Percentiles rank a stretch among this genome's conserved stretches.
Evolutionary conservation across 1,140 invertebrate genomes (phyloP).

Genomic region (Cherax destructor): DNA sequence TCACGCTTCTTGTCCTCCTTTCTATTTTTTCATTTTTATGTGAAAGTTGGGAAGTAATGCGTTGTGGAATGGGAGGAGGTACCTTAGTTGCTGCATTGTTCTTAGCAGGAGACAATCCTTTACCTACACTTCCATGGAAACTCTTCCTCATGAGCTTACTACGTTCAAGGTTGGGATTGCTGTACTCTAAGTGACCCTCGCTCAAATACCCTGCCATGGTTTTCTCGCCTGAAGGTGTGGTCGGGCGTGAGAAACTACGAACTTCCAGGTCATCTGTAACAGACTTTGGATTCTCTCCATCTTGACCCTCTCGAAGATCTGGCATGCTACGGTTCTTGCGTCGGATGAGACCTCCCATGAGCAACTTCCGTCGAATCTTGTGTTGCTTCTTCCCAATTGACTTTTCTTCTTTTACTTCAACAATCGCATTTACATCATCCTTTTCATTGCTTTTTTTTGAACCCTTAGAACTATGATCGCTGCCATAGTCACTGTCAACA

Average conservation of each 20-base stretch:
- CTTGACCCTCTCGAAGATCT: slow-evolving; percentile 84
- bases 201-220: slow-evolving; percentile 86
- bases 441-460: slow-evolving; percentile 79
- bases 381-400: slow-evolving; percentile 89
- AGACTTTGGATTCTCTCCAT: slow-evolving; percentile 78
- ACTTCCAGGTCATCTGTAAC: slow-evolving; percentile 70
- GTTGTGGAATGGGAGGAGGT: slow-evolving; percentile 88
- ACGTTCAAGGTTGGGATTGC: slow-evolving; percentile 89
- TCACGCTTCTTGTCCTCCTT: slow-evolving; percentile 67
- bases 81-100: slow-evolving; percentile 79
- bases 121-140: slow-evolving; percentile 88
- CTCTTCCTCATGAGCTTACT: slow-evolving; percentile 92
- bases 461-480: slow-evolving; percentile 68
- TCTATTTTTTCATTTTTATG: slow-evolving; percentile 60
- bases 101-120: slow-evolving; percentile 83
- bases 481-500: slow-evolving; percentile 70
- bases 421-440: slow-evolving; percentile 74
- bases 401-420: slow-evolving; percentile 69
- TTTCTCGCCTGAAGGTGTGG: slow-evolving; percentile 77
- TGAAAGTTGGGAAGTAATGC: slow-evolving; percentile 88
- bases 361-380: slow-evolving; percentile 88
- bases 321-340: slow-evolving; percentile 94
- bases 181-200: slow-evolving; percentile 88
- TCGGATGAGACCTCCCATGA: slow-evolving; percentile 92
- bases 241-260: slow-evolving; percentile 69